Conservation (phyloP, 2,797 vertebrate species). For the Tauraco hartlaubi region DNA sequence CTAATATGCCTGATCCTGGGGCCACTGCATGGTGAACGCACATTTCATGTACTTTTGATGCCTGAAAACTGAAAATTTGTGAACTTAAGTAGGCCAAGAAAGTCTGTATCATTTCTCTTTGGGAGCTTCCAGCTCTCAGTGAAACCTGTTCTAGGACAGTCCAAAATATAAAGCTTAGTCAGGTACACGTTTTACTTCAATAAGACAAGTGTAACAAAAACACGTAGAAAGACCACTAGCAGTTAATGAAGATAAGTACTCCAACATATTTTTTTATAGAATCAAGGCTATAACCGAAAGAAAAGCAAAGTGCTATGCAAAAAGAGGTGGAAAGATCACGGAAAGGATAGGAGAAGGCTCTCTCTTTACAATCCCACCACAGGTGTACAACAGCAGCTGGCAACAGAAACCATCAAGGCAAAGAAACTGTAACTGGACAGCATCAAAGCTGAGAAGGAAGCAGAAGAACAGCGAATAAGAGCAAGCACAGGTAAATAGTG, state of each 20-base stretch:
- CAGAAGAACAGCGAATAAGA: neutral
- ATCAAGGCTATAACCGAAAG: neutral
- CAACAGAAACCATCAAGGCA: neutral
- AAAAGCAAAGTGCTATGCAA: neutral
- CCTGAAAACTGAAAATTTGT: neutral
- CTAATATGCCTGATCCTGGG: neutral
- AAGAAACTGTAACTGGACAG: neutral
- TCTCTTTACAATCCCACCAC: neutral
- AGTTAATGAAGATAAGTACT: neutral
- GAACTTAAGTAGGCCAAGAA: neutral
- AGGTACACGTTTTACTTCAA: neutral
- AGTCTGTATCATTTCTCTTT: neutral
- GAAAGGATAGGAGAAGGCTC: neutral
- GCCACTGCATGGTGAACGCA: neutral
- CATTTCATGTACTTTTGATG: neutral
- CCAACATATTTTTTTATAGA: neutral
- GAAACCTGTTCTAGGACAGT: neutral
- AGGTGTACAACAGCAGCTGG: neutral
- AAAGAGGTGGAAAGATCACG: neutral
- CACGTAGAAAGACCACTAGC: neutral
- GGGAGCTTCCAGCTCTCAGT: neutral
- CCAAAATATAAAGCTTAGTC: neutral
- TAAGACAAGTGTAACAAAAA: neutral
- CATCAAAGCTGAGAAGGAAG: neutral
- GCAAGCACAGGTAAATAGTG: constrained; percentile 35